These are phyloP conservation scores for Aurelia aurita complex sp. Pacific DNA, from an alignment of 30 jellyfish, hydroid and myxozoan species.

Conservation along the genomic window DNA sequence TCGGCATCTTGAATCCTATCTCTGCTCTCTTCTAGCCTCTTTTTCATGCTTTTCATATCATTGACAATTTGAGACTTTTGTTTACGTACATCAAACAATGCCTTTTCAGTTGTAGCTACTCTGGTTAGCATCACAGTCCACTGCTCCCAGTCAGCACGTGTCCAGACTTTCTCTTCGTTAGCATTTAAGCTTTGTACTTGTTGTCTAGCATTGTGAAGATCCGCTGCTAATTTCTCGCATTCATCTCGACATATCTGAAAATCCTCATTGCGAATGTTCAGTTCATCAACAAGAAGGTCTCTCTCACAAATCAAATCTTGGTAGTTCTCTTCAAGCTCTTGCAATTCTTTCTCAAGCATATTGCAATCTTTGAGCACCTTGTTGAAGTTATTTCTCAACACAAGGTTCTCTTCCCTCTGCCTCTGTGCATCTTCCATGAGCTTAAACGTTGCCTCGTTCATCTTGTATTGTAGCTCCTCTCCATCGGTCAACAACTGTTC, in stretches of 20 bases:
- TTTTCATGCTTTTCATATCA: conserved; percentile 52
- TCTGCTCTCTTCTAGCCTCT: conserved; percentile 36
- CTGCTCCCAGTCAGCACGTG: conserved; percentile 69
- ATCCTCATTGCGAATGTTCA: conserved; percentile 43
- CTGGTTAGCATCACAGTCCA: conserved; percentile 62
- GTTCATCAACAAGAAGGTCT: conserved; percentile 45
- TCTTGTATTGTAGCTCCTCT: conserved; percentile 53
- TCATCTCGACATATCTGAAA: conserved; percentile 25
- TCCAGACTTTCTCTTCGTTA: conserved; percentile 57
- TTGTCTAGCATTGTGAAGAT: conserved; percentile 25
- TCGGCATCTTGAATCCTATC: conserved; percentile 54
- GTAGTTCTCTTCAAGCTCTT: conserved; percentile 44
- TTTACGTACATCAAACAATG: conserved; percentile 59
- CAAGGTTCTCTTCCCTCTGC: conserved; percentile 62
- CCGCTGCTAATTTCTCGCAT: conserved; percentile 34
- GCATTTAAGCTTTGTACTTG: conserved; percentile 13
- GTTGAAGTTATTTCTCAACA: conserved; percentile 62
- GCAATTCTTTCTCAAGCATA: conserved; percentile 47
- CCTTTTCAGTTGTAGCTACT: conserved; percentile 55
- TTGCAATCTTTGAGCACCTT: conserved; percentile 57
- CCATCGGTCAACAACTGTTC: conserved; percentile 48
- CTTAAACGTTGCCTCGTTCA: conserved; percentile 44
- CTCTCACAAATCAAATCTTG: conserved; percentile 52
- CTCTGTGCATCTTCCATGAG: conserved; percentile 63
- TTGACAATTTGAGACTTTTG: conserved; percentile 43